Evolutionary conservation across 1,140 invertebrate species (phyloP), one percentile per base, ranked within the genome.

Genomic region (Drosophila orena): DNA sequence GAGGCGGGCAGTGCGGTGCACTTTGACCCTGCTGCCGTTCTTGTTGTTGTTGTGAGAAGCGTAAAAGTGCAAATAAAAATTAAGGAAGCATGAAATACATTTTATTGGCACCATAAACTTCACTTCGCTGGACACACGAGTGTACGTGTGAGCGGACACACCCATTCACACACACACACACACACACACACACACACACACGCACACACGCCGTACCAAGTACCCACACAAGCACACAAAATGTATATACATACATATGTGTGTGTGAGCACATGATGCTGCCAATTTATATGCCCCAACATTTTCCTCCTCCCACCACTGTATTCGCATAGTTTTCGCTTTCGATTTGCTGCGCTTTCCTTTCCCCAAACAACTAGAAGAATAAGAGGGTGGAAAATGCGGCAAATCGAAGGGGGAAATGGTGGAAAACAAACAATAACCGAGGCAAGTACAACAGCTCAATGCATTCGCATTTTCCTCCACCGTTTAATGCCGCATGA

Each of bases 61-160:
- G 83, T 88, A 79, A 89, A 91, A 90, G 86, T 85, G 77, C 78
- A 86, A 85, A 91, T 91, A 91, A 91, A 91, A 91, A 91, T 91
- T 91, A 91, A 91, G 90, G 90, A 91, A 91, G 86, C 90, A 91
- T 91, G 90, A 91, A 91, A 91, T 91, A 91, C 90, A 91, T 91
- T 91, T 91, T 91, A 91, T 91, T 91, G 90, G 90, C 90, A 77
- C 90, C 86, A 91, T 91, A 91, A 91, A 91, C 90, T 91, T 85
- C 90, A 91, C 90, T 91, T 91, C 77, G 90, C 88, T 91, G 90
- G 90, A 91, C 90, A 91, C 84, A 90, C 85, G 80, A 81, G 86
- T 86, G 83, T 77, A 69, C 79, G 77, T 74, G 76, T 68, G 27
- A 66, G 71, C 66, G 56, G 69, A 72, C 68, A 73, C 78, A 55